Evolutionary conservation across 2,113 vertebrate species (phyloP).

Genomic region (Tor tambroides): DNA sequence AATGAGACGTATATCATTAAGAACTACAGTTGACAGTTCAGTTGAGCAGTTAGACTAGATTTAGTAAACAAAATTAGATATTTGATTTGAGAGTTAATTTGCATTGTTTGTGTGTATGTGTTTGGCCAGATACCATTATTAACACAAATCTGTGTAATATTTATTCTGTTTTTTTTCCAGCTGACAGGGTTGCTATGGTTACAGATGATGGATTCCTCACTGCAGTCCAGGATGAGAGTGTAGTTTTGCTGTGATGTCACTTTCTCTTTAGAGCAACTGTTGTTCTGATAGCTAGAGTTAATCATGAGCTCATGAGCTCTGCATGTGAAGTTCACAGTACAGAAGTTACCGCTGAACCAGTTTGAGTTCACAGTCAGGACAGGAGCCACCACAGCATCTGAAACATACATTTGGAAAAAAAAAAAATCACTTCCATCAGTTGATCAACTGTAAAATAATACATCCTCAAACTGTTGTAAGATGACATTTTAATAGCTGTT

Average conservation of each 20-base stretch:
- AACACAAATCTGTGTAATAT: background rate
- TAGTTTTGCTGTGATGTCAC: background rate
- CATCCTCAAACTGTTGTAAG: too few relatives aligned
- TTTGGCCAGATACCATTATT: background rate
- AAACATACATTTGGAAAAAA: background rate
- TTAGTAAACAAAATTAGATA: background rate
- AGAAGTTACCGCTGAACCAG: background rate
- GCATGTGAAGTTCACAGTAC: slow-evolving; percentile 2
- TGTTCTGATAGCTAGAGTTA: background rate
- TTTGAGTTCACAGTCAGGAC: background rate
- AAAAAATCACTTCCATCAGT: too few relatives aligned
- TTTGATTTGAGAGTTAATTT: background rate
- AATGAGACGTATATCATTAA: background rate
- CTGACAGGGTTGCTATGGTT: slow-evolving; percentile 43
- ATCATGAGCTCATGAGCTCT: background rate
- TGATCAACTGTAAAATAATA: too few relatives aligned
- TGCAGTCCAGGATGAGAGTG: background rate
- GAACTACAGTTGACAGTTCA: background rate
- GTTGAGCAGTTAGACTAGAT: background rate
- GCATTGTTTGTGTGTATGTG: background rate
- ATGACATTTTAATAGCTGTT: too few relatives aligned
- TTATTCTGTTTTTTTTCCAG: background rate
- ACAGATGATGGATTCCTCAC: slow-evolving; percentile 13
- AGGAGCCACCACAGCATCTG: background rate
- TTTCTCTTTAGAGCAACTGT: background rate